Evolutionary conservation across 2,888 invertebrate genomes (phyloP).

Genomic region (Netelia virgata): DNA sequence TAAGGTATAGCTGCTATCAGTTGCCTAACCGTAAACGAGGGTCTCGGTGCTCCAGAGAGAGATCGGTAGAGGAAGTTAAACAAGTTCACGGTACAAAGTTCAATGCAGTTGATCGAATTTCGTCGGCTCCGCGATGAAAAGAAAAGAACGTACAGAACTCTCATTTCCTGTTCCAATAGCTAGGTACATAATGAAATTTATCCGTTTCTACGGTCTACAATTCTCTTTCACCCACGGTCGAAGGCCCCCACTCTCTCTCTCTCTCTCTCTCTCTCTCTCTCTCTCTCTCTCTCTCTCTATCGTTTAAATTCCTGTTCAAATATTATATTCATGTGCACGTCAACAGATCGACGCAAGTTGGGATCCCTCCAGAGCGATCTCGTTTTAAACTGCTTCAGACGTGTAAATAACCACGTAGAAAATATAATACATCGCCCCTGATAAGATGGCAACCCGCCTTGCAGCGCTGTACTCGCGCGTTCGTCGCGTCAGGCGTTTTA

Average conservation of each 20-base stretch:
- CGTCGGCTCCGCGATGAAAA: constrained; percentile 31
- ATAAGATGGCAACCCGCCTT: constrained; percentile 50
- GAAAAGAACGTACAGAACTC: constrained; percentile 35
- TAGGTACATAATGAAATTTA: constrained; percentile 43
- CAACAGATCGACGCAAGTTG: background rate
- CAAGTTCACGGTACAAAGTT: constrained; percentile 52
- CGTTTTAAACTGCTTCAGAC: background rate
- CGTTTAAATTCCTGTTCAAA: background rate
- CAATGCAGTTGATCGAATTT: constrained; percentile 52
- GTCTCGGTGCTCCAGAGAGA: constrained; percentile 1
- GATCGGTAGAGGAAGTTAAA: constrained; percentile 45
- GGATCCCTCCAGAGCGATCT: background rate
- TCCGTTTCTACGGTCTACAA: background rate
- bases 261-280: background rate
- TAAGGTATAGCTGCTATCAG: constrained; percentile 11
- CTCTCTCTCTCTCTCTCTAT: background rate
- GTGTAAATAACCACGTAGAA: constrained; percentile 16
- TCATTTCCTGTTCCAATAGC: constrained; percentile 41
- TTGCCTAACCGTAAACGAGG: constrained; percentile 16
- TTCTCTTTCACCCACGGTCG: constrained; percentile 4
- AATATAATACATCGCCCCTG: constrained; percentile 16
- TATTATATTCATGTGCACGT: background rate
- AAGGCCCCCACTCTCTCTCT: background rate
- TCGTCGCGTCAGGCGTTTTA: background rate
- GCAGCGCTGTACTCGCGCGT: constrained; percentile 34